Evolutionary conservation across 2,113 vertebrate species (phyloP).

Genomic region (Plotosus lineatus): DNA sequence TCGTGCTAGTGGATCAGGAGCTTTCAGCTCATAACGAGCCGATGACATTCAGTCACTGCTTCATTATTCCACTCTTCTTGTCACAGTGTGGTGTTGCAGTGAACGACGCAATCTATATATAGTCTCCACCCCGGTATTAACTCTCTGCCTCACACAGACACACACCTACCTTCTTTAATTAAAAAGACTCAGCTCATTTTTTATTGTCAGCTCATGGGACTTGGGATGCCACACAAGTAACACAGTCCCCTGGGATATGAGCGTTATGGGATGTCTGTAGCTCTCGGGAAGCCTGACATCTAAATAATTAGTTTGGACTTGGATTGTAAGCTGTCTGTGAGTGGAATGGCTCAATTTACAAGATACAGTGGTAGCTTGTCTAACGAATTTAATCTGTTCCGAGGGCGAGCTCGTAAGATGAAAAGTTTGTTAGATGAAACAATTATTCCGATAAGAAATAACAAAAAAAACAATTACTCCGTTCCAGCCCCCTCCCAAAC

Average conservation of each 20-base stretch:
- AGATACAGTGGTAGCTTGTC: too few relatives aligned
- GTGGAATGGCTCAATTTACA: conserved; percentile 9
- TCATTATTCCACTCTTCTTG: conserved; percentile 23
- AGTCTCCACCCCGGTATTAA: not conserved
- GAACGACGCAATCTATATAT: conserved; percentile 20
- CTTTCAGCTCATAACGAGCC: not conserved
- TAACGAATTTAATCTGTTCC: too few relatives aligned
- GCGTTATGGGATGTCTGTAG: conserved; percentile 61
- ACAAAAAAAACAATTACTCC: too few relatives aligned
- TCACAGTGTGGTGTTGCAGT: conserved; percentile 11
- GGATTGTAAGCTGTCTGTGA: conserved; percentile 30
- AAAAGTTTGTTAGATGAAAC: too few relatives aligned
- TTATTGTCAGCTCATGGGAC: conserved; percentile 43
- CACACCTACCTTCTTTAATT: conserved; percentile 37
- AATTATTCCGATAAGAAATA: too few relatives aligned
- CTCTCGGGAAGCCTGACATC: conserved; percentile 53
- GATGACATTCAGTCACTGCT: not conserved
- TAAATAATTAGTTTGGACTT: conserved; percentile 42
- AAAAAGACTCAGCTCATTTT: conserved; percentile 36
- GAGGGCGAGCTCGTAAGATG: too few relatives aligned
- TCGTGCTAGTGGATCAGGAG: not conserved
- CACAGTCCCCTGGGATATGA: conserved; percentile 55
- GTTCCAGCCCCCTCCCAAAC: too few relatives aligned
- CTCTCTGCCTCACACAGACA: not conserved
- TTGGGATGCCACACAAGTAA: conserved; percentile 59